These are phyloP conservation scores for Oxyteleia sp. DNA, from an alignment of 2,888 invertebrate species.

Conservation along the genomic window DNA sequence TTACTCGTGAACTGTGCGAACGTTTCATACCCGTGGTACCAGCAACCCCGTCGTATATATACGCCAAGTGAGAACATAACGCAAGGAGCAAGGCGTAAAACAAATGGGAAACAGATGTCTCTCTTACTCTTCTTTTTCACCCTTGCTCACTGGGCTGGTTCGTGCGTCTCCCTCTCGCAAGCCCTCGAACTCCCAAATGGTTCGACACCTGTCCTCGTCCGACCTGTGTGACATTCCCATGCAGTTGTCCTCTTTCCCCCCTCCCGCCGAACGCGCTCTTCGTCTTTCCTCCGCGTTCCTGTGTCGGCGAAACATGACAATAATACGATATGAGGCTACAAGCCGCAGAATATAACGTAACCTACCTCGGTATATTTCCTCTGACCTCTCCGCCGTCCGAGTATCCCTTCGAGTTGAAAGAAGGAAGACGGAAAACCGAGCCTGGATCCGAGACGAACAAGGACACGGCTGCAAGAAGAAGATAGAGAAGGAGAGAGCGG, in stretches of 20 bases:
- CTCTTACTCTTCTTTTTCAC: conserved; percentile 75
- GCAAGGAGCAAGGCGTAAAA: conserved; percentile 75
- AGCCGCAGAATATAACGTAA: conserved; percentile 84
- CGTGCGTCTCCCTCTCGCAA: conserved; percentile 58
- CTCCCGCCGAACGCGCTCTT: no score
- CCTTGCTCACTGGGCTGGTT: conserved; percentile 63
- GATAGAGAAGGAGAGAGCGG: conserved; percentile 31
- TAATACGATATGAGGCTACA: conserved; percentile 84
- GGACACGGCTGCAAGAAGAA: conserved; percentile 32
- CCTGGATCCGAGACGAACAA: not conserved
- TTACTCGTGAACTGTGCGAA: conserved; percentile 55
- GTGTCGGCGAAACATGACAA: conserved; percentile 83
- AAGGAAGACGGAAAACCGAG: conserved; percentile 11
- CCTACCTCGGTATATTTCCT: conserved; percentile 80
- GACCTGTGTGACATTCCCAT: conserved; percentile 45
- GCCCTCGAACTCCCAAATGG: conserved; percentile 27
- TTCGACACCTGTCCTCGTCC: conserved; percentile 42
- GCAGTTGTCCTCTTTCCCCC: conserved; percentile 11
- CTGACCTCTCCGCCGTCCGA: conserved; percentile 74
- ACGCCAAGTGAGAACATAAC: conserved; percentile 68
- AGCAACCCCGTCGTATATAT: conserved; percentile 35
- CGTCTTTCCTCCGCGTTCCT: conserved; percentile 64
- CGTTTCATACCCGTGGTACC: conserved; percentile 25
- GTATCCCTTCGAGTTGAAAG: conserved; percentile 63
- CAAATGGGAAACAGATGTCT: conserved; percentile 78